Evolutionary conservation across 92 coral and sea anemone species (phyloP).

Genomic region (Epizoanthus scotinus): DNA sequence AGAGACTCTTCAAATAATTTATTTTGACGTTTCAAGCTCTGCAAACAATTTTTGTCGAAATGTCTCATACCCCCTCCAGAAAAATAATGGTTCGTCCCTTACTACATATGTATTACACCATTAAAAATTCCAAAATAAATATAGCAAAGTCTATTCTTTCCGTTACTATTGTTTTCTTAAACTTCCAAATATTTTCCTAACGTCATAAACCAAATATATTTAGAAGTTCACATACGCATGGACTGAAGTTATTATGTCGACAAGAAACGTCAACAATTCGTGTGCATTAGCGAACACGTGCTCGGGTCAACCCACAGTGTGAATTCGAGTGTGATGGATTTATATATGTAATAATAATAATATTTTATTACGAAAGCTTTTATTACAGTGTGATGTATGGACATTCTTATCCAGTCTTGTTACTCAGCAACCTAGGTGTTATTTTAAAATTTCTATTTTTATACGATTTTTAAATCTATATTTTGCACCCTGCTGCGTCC

Average conservation of each 20-base stretch:
- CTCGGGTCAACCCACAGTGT: not conserved
- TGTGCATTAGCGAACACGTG: not conserved
- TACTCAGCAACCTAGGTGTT: not conserved
- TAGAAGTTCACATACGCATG: not conserved
- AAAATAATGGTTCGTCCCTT: too few relatives aligned
- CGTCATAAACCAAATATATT: not conserved
- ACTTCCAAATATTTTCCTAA: constrained; percentile 6
- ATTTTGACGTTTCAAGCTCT: too few relatives aligned
- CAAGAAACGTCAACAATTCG: not conserved
- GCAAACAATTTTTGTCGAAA: too few relatives aligned
- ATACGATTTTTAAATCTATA: too few relatives aligned
- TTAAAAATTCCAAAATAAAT: not conserved
- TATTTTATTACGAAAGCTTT: too few relatives aligned
- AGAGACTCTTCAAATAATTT: too few relatives aligned
- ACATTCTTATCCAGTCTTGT: not conserved
- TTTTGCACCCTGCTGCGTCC: too few relatives aligned
- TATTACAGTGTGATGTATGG: too few relatives aligned
- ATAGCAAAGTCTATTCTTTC: not conserved
- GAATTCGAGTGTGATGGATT: too few relatives aligned
- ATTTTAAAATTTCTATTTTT: not conserved
- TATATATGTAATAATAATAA: too few relatives aligned
- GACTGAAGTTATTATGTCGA: not conserved
- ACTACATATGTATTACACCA: not conserved
- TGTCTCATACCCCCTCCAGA: too few relatives aligned
- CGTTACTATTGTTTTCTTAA: constrained; percentile 1